These are phyloP conservation scores for Apodemus sylvaticus DNA, from an alignment of 2,113 vertebrate genomes.

Conservation along the genomic window DNA sequence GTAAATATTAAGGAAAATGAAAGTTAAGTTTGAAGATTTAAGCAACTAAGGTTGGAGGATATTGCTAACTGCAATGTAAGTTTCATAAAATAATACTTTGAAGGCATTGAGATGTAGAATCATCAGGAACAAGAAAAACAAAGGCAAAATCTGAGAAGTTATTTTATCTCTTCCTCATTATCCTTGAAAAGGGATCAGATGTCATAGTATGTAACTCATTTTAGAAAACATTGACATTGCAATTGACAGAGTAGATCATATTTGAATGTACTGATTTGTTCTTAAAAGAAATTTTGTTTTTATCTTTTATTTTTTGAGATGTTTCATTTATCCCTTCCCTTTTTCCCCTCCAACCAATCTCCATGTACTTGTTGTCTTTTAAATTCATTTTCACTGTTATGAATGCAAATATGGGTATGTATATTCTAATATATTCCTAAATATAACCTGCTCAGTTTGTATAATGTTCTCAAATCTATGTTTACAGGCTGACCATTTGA, in stretches of 20 bases:
- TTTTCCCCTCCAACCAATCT: neutral
- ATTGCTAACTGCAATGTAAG: neutral
- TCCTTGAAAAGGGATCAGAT: neutral
- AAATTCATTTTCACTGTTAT: neutral
- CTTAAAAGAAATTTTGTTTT: constrained; percentile 6
- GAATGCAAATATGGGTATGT: neutral
- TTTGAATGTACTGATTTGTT: neutral
- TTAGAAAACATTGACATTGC: neutral
- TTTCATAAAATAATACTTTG: neutral
- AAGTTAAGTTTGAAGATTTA: neutral
- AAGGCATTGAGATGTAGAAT: neutral
- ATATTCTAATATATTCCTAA: neutral
- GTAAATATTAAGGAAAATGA: neutral
- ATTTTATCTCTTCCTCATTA: neutral
- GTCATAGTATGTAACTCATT: neutral
- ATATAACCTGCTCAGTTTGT: neutral
- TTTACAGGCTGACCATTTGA: neutral
- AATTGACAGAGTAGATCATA: neutral
- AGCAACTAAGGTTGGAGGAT: neutral
- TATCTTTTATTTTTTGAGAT: neutral
- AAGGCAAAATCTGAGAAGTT: neutral
- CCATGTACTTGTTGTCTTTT: neutral
- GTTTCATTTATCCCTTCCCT: neutral
- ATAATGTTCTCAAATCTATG: neutral
- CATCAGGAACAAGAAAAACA: neutral